Conservation (phyloP, 2,113 vertebrate genomes). For the Arvicanthis niloticus region DNA sequence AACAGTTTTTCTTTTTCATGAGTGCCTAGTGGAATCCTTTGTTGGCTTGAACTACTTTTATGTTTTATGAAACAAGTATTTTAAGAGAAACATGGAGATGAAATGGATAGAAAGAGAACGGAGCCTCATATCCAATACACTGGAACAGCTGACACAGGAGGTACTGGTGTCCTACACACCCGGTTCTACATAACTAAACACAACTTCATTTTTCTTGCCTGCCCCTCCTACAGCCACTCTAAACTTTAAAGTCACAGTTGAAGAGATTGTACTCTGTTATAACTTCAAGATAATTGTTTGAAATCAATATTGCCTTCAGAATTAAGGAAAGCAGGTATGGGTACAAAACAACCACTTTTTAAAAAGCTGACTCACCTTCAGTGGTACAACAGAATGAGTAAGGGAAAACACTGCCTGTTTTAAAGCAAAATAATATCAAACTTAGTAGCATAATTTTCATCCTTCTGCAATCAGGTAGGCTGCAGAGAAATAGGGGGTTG, state of each 20-base stretch:
- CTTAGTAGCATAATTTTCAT: not conserved
- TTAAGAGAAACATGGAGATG: conserved; percentile 30
- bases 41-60: not conserved
- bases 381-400: not conserved
- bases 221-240: not conserved
- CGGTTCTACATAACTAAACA: not conserved
- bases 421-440: not conserved
- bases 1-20: not conserved
- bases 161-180: not conserved
- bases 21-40: not conserved
- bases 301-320: not conserved
- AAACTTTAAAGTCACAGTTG: conserved; percentile 13
- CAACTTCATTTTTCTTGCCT: not conserved
- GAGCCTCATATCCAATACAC: no score
- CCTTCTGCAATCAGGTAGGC: not conserved
- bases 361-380: not conserved
- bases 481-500: not conserved
- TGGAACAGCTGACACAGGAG: not conserved
- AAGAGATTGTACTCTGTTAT: conserved; percentile 21
- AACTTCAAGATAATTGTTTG: conserved; percentile 18
- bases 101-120: not conserved
- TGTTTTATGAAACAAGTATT: conserved; percentile 9
- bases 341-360: not conserved
- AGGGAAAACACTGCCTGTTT: not conserved
- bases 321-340: not conserved